A percentile compares a stretch with the other conserved stretches of the same genome.
phyloP scores from a whole-genome alignment of 2,888 invertebrate species.

The Tinea semifulvella region DNA sequence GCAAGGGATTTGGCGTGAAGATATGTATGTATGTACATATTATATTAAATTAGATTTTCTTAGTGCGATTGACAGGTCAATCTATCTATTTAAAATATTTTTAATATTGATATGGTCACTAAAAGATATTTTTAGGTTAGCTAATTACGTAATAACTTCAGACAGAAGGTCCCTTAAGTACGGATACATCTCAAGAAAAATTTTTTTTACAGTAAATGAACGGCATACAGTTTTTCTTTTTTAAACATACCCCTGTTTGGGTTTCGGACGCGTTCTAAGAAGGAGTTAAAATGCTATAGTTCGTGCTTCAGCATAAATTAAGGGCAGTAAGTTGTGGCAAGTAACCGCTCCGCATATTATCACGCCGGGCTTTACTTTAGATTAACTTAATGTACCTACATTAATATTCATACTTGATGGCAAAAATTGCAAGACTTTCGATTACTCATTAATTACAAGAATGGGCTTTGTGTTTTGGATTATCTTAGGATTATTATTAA shows the following conservation, averaged over 20 bases:
- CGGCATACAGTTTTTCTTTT: not conserved
- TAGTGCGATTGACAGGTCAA: too few relatives aligned
- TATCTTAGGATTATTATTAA: not conserved
- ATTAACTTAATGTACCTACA: conserved; percentile 56
- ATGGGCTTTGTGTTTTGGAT: not conserved
- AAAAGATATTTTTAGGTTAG: too few relatives aligned
- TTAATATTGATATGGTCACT: too few relatives aligned
- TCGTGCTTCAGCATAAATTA: conserved; percentile 64
- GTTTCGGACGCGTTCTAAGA: conserved; percentile 33
- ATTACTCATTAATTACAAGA: conserved; percentile 32
- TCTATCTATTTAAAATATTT: too few relatives aligned
- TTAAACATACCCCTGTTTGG: not conserved
- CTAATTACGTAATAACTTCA: too few relatives aligned
- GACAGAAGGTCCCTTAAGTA: too few relatives aligned
- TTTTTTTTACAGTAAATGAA: not conserved
- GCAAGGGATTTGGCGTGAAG: too few relatives aligned
- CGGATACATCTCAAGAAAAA: not conserved
- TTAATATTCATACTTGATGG: conserved; percentile 49
- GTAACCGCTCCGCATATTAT: conserved; percentile 62
- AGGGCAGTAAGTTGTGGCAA: conserved; percentile 46
- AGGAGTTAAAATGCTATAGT: conserved; percentile 66
- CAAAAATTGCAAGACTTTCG: conserved; percentile 38
- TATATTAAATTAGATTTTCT: too few relatives aligned
- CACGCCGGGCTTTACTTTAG: conserved; percentile 50
- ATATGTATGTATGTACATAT: too few relatives aligned